A percentile compares a stretch with the other conserved stretches of the same genome.
Evolutionary conservation across 2,113 vertebrate species (phyloP).

Genomic region (Fregata magnificens): DNA sequence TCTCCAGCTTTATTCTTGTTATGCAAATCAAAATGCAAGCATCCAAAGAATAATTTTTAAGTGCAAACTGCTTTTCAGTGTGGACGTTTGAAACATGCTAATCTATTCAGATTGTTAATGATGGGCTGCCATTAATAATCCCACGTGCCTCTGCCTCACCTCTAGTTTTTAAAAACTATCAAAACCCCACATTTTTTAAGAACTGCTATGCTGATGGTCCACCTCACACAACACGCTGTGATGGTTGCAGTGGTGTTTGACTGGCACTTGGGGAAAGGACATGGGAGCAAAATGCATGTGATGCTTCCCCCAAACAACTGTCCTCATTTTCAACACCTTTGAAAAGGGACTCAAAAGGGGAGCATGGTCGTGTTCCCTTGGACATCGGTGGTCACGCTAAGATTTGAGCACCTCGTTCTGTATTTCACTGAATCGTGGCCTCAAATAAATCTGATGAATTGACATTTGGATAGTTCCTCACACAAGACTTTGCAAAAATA

Average conservation of each 20-base stretch:
- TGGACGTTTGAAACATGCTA: rapidly evolving
- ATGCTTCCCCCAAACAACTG: too few relatives aligned
- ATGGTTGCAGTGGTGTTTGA: neutral
- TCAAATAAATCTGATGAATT: rapidly evolving
- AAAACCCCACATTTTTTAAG: neutral
- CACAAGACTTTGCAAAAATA: rapidly evolving
- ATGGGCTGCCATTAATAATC: neutral
- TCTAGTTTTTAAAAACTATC: neutral
- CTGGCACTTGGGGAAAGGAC: neutral
- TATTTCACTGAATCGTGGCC: neutral
- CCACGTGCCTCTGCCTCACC: neutral
- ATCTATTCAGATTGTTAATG: neutral
- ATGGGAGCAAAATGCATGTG: neutral
- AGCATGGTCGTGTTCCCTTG: rapidly evolving
- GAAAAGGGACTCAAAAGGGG: neutral
- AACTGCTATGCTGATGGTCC: neutral
- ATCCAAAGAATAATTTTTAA: neutral
- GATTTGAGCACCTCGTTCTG: rapidly evolving
- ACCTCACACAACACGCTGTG: rapidly evolving
- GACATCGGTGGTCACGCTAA: rapidly evolving
- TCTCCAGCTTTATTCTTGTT: neutral
- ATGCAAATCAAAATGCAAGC: neutral
- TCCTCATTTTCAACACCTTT: neutral
- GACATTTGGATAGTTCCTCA: neutral
- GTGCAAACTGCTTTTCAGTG: neutral